phyloP scores from a whole-genome alignment of 1,140 invertebrate species.

The Trichogramma pretiosum region DNA sequence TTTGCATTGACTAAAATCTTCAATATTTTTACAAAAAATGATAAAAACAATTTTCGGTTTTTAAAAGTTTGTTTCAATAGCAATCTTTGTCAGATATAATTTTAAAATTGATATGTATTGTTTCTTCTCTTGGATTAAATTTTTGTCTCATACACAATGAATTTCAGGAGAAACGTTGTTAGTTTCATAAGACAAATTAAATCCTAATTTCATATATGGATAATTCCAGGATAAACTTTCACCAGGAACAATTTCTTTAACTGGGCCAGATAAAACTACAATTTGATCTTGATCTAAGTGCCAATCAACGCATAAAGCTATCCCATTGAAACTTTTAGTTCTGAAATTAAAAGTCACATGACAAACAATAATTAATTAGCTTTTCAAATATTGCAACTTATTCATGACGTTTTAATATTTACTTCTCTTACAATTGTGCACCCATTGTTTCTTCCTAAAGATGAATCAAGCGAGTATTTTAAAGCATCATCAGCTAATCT shows the following conservation, averaged over 20 bases:
- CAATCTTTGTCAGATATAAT: conserved; percentile 18
- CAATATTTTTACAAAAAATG: no score
- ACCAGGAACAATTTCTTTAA: conserved; percentile 44
- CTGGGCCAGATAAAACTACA: conserved; percentile 55
- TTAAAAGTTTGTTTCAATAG: conserved; percentile 16
- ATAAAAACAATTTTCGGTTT: no score
- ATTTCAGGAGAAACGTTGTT: conserved; percentile 25
- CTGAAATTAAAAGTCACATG: conserved; percentile 31
- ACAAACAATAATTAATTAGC: background rate
- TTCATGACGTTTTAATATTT: no score
- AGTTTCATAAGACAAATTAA: conserved; percentile 53
- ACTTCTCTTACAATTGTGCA: no score
- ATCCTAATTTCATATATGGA: conserved; percentile 70
- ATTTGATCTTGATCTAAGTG: conserved; percentile 51
- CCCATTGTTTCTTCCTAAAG: no score
- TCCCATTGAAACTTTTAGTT: conserved; percentile 57
- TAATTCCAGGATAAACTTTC: conserved; percentile 69
- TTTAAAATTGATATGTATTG: conserved; percentile 32
- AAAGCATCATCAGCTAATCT: no score
- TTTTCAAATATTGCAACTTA: conserved; percentile 1
- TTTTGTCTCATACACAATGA: conserved; percentile 28
- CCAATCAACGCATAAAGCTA: conserved; percentile 80
- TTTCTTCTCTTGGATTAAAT: conserved; percentile 31
- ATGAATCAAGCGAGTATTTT: no score
- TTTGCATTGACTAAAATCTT: no score